Evolutionary conservation across 2,113 vertebrate genomes (phyloP), one percentile per base, ranked within the genome.

Genomic region (Gadus chalcogrammus): DNA sequence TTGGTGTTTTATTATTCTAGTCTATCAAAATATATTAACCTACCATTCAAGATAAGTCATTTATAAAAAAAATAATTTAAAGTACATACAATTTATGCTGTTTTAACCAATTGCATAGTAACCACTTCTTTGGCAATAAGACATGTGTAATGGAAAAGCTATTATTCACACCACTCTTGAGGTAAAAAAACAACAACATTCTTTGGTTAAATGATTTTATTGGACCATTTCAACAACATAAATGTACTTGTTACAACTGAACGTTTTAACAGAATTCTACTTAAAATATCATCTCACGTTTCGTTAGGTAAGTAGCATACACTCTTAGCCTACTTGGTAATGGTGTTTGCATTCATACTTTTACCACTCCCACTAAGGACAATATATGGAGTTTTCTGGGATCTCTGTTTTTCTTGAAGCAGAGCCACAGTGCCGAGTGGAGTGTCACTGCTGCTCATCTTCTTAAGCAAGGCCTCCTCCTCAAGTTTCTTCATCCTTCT

Each of bases 331-430:
- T 76, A 90, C 81, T 90, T 86, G n/a, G 88, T 90, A 31, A 90
- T 90, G 17, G 68, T 86, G 73, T 90, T 90, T 72, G 93, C 94
- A 1, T 96, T 97, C 95, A 97, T 96, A 88, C 96, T 97, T 87
- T 98, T 97, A 20, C 95, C 95, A 1, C 95, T 95, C 28, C 96
- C 95, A 3, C 95, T 98, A 15, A 98, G 94, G 31, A 97, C 95
- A 1, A 97, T 95, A 80, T 96, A 97, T 0, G 95, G 95, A 0
- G 95, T 97, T 85, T 98, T 97, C 89, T 97, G 95, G 9, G 95
- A 95, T 76, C 96, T 97, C 85, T 98, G 95, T 75, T 98, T 97
- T 85, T 98, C 96, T 81, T 97, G 95, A n/a, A 97, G 94, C 84
- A 97, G 64, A 0, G 95, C 95, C 75, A 97, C 95, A 0, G 95